phyloP scores from a whole-genome alignment of 2,797 vertebrate species.

The Myoxocephalus aenaeus region DNA sequence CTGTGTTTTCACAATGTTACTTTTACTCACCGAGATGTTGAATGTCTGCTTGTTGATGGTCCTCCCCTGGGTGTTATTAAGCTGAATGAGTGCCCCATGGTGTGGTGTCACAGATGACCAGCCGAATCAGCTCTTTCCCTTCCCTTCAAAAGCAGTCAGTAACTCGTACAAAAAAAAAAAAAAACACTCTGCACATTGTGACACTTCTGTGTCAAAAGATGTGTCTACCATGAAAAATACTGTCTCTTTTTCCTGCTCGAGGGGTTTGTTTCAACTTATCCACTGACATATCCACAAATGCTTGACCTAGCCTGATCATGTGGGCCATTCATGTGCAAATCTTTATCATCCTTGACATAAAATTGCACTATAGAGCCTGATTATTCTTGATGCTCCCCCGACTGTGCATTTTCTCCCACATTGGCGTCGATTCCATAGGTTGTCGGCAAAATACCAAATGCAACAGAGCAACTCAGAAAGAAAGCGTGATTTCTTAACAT shows the following conservation, averaged over 20 bases:
- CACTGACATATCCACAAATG: constrained; percentile 26
- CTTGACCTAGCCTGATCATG: constrained; percentile 4
- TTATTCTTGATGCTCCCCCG: neutral
- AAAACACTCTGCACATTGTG: constrained; percentile 19
- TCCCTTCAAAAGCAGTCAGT: constrained; percentile 21
- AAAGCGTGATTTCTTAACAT: constrained; percentile 52
- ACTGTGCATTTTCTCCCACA: neutral
- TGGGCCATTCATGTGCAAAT: constrained; percentile 7
- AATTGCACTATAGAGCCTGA: neutral
- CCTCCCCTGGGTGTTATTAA: constrained; percentile 16
- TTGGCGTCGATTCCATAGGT: neutral
- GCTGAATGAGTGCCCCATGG: neutral
- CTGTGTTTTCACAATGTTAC: constrained; percentile 7
- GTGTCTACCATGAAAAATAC: constrained; percentile 14
- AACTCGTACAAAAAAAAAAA: constrained; percentile 1
- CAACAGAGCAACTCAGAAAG: constrained; percentile 16
- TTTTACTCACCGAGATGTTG: constrained; percentile 7
- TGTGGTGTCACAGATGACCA: constrained; percentile 23
- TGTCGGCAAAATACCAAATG: neutral
- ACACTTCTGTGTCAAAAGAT: constrained; percentile 37
- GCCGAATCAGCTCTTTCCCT: constrained; percentile 10
- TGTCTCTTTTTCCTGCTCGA: constrained; percentile 12
- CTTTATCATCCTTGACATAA: constrained; percentile 9
- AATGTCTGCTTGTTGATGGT: constrained; percentile 21
- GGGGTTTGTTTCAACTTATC: constrained; percentile 21